phyloP scores from a whole-genome alignment of 2,888 invertebrate genomes.

The Caenorhabditis afra region DNA sequence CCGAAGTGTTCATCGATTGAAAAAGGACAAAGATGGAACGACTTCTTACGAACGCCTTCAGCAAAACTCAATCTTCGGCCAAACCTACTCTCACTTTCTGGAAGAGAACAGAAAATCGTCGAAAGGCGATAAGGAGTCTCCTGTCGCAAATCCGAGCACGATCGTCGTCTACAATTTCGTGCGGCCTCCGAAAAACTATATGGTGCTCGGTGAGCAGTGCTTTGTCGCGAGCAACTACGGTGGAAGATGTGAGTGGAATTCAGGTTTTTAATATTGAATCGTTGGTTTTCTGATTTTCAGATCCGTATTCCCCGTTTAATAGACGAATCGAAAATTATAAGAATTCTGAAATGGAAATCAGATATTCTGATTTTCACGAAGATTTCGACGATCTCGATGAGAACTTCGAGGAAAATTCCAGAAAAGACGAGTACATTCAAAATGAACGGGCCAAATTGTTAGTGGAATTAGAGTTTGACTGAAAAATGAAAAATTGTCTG shows the following conservation, averaged over 20 bases:
- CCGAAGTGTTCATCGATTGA: slow-evolving; percentile 4
- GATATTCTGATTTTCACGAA: slow-evolving; percentile 1
- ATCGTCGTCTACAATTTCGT: slow-evolving; percentile 30
- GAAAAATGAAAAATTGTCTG: not conserved
- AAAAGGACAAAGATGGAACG: not conserved
- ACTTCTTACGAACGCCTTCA: not conserved
- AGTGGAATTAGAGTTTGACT: not conserved
- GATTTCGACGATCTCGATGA: too few species aligned
- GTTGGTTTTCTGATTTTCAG: not conserved
- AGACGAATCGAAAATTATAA: not conserved
- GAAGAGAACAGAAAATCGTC: slow-evolving; percentile 17
- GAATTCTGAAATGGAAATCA: not conserved
- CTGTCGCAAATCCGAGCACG: not conserved
- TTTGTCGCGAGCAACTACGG: slow-evolving; percentile 36
- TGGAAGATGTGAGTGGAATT: slow-evolving; percentile 14
- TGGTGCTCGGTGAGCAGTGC: slow-evolving; percentile 20
- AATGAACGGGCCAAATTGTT: not conserved
- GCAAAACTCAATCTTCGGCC: slow-evolving; percentile 17
- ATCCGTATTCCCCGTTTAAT: not conserved
- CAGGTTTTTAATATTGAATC: not conserved
- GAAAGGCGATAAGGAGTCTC: not conserved
- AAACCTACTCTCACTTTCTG: slow-evolving; percentile 21
- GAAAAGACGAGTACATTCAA: too few species aligned
- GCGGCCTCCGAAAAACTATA: slow-evolving; percentile 20
- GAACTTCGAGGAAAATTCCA: not conserved